These are phyloP conservation scores for Dinomys branickii DNA, from an alignment of 2,113 vertebrate species.

Conservation along the genomic window DNA sequence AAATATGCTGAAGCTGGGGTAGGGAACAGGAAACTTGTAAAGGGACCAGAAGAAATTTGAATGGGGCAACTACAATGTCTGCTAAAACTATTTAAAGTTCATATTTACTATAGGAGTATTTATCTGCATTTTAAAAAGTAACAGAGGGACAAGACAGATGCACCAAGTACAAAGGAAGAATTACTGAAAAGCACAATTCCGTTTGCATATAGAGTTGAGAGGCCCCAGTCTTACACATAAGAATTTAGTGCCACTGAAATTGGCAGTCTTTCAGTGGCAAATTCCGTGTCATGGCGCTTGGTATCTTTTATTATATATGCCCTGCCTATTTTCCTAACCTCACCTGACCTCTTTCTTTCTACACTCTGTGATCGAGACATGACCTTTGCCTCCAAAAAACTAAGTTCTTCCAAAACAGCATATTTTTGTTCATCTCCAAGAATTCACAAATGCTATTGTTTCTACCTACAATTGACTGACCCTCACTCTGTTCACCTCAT, in stretches of 20 bases:
- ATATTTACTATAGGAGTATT: not conserved
- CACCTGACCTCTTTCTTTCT: constrained; percentile 2
- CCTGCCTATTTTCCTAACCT: not conserved
- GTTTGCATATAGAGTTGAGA: not conserved
- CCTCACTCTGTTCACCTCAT: not conserved
- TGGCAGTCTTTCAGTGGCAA: not conserved
- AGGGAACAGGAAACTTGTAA: not conserved
- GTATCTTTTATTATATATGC: not conserved
- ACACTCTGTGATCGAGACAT: not conserved
- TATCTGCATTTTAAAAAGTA: constrained; percentile 16
- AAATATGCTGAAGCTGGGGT: not conserved
- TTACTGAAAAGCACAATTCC: constrained; percentile 45
- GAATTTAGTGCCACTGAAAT: constrained; percentile 33
- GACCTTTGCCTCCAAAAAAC: constrained; percentile 25
- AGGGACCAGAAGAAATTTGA: not conserved
- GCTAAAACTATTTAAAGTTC: constrained; percentile 19
- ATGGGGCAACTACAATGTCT: not conserved
- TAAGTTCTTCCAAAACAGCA: not conserved
- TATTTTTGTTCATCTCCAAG: not conserved
- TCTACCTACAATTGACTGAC: not conserved
- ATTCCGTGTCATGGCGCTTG: not conserved
- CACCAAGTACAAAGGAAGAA: constrained; percentile 34
- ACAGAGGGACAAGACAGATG: constrained; percentile 21
- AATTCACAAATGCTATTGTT: not conserved
- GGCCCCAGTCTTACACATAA: not conserved